Base-by-base conservation (phyloP, 92 coral and sea anemone genomes). In the Umimayanthus chanpuru region DNA sequence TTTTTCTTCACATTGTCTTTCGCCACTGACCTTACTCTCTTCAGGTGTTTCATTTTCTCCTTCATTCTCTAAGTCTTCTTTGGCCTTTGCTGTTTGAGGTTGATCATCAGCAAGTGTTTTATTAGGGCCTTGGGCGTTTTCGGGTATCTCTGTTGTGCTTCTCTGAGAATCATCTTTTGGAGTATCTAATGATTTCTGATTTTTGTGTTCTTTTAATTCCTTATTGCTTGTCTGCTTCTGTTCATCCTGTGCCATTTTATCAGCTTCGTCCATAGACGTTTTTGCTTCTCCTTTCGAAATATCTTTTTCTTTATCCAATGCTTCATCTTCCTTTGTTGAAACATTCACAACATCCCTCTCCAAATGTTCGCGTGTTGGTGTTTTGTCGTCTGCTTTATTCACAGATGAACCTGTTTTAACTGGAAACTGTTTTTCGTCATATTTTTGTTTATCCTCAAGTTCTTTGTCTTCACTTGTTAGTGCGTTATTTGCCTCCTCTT, bases 261-360 rank as follows among this genome's bases (percentile, higher is more conserved):
- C 73, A 44, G 18, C 58, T 53, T 38, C 64, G 29, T 58, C 58
- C 12, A 12, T 23, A 10, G 53, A 15, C 5, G 23, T 41, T 38
- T 55, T 65, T 41, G 9, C 73, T 58, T 83, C 85, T 38, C 29
- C 49, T 50, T 61, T 39, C 36, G 70, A 21, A 7, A n/a, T 15
- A 67, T 65, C 21, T 23, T 38, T 76, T 47, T 61, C 77, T 10
- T 81, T 41, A 32, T 53, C 74, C 23, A 74, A 41, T 30, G 47
- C 25, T 29, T 66, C 86, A 56, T 81, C 92, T 36, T 73, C 55
- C 1, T 50, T 49, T 43, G 55, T 32, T 14, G 44, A 10, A 71
- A 6, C 73, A 38, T 36, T 47, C 2, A 40, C 67, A 43, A 25
- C 50, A 38, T 14, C 79, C 12, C 75, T 44, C 8, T 55, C 82